phyloP scores from a whole-genome alignment of 2,113 vertebrate genomes.

The Verasper variegatus region DNA sequence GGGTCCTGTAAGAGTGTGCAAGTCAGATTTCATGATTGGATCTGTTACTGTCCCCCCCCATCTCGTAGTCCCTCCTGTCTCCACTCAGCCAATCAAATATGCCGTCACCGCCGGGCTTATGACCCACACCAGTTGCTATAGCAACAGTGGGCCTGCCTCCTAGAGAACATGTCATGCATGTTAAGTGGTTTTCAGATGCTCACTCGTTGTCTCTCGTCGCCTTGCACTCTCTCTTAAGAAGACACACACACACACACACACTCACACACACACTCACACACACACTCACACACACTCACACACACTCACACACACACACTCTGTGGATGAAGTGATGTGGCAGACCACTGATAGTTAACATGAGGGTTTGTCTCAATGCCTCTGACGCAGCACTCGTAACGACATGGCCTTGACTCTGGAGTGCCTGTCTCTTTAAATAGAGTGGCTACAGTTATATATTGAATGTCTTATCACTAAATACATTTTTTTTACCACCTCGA shows the following conservation, averaged over 20 bases:
- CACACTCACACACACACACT: constrained; percentile 29
- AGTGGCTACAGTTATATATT: not conserved
- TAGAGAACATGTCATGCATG: constrained; percentile 77
- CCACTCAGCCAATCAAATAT: constrained; percentile 75
- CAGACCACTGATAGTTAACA: constrained; percentile 34
- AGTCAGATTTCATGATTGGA: constrained; percentile 50
- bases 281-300: constrained; percentile 17
- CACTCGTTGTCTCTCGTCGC: constrained; percentile 53
- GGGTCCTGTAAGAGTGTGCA: constrained; percentile 6
- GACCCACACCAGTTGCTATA: constrained; percentile 75
- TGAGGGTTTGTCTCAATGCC: constrained; percentile 24
- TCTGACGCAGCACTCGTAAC: constrained; percentile 7
- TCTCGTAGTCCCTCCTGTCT: constrained; percentile 52
- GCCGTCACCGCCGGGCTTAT: constrained; percentile 69
- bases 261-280: constrained; percentile 28
- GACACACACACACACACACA: constrained; percentile 18
- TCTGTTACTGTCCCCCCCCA: constrained; percentile 24
- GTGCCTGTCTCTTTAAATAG: not conserved
- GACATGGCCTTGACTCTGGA: not conserved
- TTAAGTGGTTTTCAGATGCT: constrained; percentile 78
- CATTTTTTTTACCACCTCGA: too few species aligned
- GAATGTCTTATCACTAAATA: not conserved
- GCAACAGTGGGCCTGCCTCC: constrained; percentile 77
- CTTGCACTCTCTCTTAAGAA: constrained; percentile 40
- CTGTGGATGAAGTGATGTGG: constrained; percentile 13